A percentile compares a stretch with the other conserved stretches of the same genome.
Conservation (phyloP, 2,888 invertebrate species). For the Stratiomys singularior region DNA sequence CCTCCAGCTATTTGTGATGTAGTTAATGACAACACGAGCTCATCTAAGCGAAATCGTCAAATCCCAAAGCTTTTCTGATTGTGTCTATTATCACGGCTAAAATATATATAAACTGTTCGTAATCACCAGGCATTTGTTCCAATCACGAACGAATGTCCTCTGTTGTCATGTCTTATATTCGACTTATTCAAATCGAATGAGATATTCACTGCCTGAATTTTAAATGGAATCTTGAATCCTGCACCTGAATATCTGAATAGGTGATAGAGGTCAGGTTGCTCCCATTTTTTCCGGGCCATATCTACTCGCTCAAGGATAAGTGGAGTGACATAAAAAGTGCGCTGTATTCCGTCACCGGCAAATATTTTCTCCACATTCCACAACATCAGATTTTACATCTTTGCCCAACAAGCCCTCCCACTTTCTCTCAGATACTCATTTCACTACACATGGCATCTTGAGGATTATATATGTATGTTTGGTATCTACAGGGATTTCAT, state of each 20-base stretch:
- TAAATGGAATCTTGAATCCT: constrained; percentile 21
- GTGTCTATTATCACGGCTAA: constrained; percentile 20
- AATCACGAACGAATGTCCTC: constrained; percentile 41
- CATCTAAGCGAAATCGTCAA: constrained; percentile 3
- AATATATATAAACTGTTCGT: constrained; percentile 41
- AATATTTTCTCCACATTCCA: constrained; percentile 10
- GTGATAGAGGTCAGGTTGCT: constrained; percentile 15
- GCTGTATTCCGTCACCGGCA: constrained; percentile 38
- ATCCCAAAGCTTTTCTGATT: constrained; percentile 28
- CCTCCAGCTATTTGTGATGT: too few relatives aligned
- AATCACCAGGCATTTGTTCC: constrained; percentile 37
- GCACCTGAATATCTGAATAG: constrained; percentile 21
- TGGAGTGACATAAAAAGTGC: constrained; percentile 15
- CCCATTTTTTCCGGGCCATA: constrained; percentile 24
- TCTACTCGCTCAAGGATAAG: constrained; percentile 10
- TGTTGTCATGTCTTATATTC: constrained; percentile 42
- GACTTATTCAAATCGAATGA: constrained; percentile 44
- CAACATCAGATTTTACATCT: neutral
- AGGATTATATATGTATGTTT: constrained; percentile 5
- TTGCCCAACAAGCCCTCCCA: neutral
- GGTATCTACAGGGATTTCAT: constrained; percentile 45
- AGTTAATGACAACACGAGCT: too few relatives aligned
- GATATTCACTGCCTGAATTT: constrained; percentile 44
- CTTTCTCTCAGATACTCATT: constrained; percentile 18
- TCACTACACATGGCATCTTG: constrained; percentile 21